Evolutionary conservation across 2,888 invertebrate genomes (phyloP), one percentile per base, ranked within the genome.

Genomic region (Suillia variegata): DNA sequence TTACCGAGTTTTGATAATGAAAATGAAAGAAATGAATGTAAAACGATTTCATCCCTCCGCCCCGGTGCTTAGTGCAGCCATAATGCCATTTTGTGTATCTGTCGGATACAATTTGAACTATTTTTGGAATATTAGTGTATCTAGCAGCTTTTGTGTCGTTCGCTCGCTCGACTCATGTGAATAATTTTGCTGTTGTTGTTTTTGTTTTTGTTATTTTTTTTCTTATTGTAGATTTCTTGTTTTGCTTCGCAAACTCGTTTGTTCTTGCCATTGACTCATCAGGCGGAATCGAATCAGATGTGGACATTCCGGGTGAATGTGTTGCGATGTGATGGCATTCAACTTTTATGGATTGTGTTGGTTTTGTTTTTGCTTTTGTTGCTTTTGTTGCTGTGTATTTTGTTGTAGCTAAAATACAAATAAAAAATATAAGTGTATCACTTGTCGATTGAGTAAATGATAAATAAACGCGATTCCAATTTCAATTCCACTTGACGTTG

Each of bases 401-500:
- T 18, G 45, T 20, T 45, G 45, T 20, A 45, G 17, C 3, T 5
- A n/a, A 17, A 45, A 45, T 45, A 26, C 10, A 31, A 50, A 38
- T 38, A 47, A 60, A 31, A 34, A 58, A 57, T 55, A 61, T 59
- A 66, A 59, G n/a, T 64, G 60, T 61, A 64, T 59, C 61, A 59
- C 65, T 70, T 68, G 68, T 70, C 64, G 72, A 70, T 70, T 72
- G 67, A 62, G 64, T 64, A 56, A 68, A 51, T 64, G 42, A 33
- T 48, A 53, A 64, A 63, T 62, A 63, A 49, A 50, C 26, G 38
- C 53, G 62, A 38, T 62, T 64, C 62, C 56, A 57, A 51, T 61
- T 68, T 61, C 48, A 52, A 48, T 51, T 26, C 45, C 45, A 58
- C 47, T 58, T 21, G 33, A 33, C n/a, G 45, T 24, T 52, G 22